Evolutionary conservation across 2,888 invertebrate genomes (phyloP).

Genomic region (Azorinus chamasolen): DNA sequence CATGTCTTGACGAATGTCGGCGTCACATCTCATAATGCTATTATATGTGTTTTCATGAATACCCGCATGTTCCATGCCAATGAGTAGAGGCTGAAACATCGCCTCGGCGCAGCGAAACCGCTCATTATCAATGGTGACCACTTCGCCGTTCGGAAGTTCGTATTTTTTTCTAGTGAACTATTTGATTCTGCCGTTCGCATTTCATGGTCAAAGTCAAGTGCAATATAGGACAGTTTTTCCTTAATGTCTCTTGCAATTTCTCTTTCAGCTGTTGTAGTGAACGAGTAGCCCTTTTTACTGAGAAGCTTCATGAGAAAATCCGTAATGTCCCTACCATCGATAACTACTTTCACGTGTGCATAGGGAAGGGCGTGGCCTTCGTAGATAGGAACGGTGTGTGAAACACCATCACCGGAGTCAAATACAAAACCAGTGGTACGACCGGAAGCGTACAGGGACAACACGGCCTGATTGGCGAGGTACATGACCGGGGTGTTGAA

Average conservation of each 20-base stretch:
- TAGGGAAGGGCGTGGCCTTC: slow-evolving; percentile 54
- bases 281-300: slow-evolving; percentile 19
- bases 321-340: slow-evolving; percentile 34
- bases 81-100: slow-evolving; percentile 75
- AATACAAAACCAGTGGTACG: slow-evolving; percentile 98
- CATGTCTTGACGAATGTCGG: slow-evolving; percentile 57
- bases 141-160: slow-evolving; percentile 83
- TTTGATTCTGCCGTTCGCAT: slow-evolving; percentile 69
- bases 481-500: slow-evolving; percentile 97
- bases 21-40: slow-evolving; percentile 63
- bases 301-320: slow-evolving; percentile 17
- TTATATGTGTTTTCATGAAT: slow-evolving; percentile 72
- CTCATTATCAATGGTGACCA: slow-evolving; percentile 83
- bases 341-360: slow-evolving; percentile 12
- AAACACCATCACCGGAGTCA: slow-evolving; percentile 97
- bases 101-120: slow-evolving; percentile 81
- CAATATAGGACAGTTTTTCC: slow-evolving; percentile 71
- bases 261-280: slow-evolving; percentile 62
- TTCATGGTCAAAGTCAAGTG: slow-evolving; percentile 66
- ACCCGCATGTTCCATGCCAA: slow-evolving; percentile 73
- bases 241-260: slow-evolving; percentile 74
- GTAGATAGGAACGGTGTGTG: slow-evolving; percentile 94
- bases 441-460: slow-evolving; percentile 96
- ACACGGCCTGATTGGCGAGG: slow-evolving; percentile 96
- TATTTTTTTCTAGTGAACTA: slow-evolving; percentile 87